phyloP scores from a whole-genome alignment of 2,888 invertebrate genomes.

The Ectropis crepuscularia region DNA sequence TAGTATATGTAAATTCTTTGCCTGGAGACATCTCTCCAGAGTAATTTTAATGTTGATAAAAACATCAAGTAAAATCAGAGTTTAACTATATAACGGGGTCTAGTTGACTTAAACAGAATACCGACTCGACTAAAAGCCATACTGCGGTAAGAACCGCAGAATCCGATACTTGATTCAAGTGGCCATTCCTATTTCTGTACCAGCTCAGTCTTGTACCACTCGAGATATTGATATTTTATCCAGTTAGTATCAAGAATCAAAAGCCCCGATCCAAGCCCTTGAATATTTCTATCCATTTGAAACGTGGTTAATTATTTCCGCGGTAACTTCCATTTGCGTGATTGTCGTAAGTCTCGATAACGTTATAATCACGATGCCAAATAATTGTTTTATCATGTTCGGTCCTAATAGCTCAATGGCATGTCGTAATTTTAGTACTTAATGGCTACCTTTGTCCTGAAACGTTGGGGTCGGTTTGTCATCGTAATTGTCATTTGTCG shows the following conservation, averaged over 20 bases:
- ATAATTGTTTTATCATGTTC: constrained; percentile 21
- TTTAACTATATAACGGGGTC: too few relatives aligned
- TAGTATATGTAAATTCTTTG: too few relatives aligned
- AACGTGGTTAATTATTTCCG: constrained; percentile 22
- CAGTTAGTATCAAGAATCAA: constrained; percentile 16
- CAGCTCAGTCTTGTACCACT: constrained; percentile 30
- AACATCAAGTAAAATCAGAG: too few relatives aligned
- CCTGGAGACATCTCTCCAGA: too few relatives aligned
- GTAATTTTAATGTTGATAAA: too few relatives aligned
- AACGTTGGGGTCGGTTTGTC: constrained; percentile 4
- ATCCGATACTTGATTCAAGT: constrained; percentile 50
- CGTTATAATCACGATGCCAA: constrained; percentile 20
- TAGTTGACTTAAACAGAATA: neutral
- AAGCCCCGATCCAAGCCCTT: constrained; percentile 13
- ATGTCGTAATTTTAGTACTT: constrained; percentile 13
- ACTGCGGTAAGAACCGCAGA: constrained; percentile 48
- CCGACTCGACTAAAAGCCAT: constrained; percentile 24
- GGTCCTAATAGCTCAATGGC: constrained; percentile 12
- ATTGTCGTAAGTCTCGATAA: constrained; percentile 22
- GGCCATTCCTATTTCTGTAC: constrained; percentile 51
- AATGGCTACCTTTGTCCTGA: neutral
- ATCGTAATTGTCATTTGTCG: constrained; percentile 13
- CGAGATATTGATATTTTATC: constrained; percentile 30
- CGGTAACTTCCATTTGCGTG: constrained; percentile 20
- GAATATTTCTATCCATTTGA: constrained; percentile 24